Conservation (phyloP, 2,797 vertebrate genomes). For the Gymnoscopelus braueri region DNA sequence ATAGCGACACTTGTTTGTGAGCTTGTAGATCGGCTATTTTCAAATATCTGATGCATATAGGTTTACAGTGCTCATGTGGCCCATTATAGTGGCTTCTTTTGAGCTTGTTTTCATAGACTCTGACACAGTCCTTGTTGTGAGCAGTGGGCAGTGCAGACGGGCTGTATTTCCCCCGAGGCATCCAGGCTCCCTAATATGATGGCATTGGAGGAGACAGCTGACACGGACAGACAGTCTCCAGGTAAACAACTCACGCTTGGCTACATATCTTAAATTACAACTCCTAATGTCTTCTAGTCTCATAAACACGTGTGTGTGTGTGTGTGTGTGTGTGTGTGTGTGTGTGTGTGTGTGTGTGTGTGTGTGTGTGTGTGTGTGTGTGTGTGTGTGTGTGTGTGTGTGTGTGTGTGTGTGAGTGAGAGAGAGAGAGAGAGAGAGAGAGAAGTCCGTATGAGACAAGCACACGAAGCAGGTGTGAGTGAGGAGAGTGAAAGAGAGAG, state of each 20-base stretch:
- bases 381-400: constrained; percentile 18
- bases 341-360: constrained; percentile 27
- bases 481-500: constrained; percentile 16
- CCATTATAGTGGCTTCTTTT: no score
- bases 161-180: constrained; percentile 44
- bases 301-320: constrained; percentile 33
- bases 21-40: no score
- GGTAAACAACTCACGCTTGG: constrained; percentile 56
- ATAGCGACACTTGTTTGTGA: no score
- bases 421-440: background rate
- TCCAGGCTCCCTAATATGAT: constrained; percentile 47
- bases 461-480: background rate
- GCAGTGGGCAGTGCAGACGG: constrained; percentile 29
- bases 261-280: constrained; percentile 60
- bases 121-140: background rate
- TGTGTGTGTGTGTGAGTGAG: constrained; percentile 17
- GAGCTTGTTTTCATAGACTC: no score
- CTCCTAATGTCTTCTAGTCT: constrained; percentile 36
- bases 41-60: no score
- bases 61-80: background rate
- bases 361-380: constrained; percentile 8
- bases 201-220: constrained; percentile 54
- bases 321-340: constrained; percentile 8
- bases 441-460: background rate
- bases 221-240: constrained; percentile 61